Evolutionary conservation across 2,113 vertebrate species (phyloP).

Genomic region (Tachycineta bicolor): DNA sequence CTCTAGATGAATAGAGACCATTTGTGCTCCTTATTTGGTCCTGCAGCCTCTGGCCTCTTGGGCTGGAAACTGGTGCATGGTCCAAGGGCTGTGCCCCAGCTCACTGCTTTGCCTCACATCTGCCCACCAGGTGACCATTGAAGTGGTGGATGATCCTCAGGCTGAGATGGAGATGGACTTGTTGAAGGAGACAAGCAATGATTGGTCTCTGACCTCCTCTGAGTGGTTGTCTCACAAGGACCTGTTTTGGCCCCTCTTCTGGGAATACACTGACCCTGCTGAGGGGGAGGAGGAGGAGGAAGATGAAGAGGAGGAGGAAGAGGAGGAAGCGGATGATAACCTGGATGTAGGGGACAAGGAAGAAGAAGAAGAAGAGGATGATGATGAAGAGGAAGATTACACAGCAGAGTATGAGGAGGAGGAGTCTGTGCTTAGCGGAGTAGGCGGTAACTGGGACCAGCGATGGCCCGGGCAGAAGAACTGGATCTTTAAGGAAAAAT

Average conservation of each 20-base stretch:
- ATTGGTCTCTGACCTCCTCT: slow-evolving; percentile 80
- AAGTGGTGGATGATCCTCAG: slow-evolving; percentile 88
- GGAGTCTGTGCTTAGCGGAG: slow-evolving; percentile 82
- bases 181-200: slow-evolving; percentile 79
- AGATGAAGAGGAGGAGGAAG: slow-evolving; percentile 35
- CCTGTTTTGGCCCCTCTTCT: slow-evolving; percentile 91
- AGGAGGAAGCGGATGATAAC: slow-evolving; percentile 35
- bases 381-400: slow-evolving; percentile 77
- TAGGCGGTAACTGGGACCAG: slow-evolving; percentile 80
- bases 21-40: fast-evolving
- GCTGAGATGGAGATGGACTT: slow-evolving; percentile 89
- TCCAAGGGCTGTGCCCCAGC: not conserved
- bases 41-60: not conserved
- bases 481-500: slow-evolving; percentile 82
- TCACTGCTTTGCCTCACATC: not conserved
- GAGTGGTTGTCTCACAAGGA: slow-evolving; percentile 84
- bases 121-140: slow-evolving; percentile 84
- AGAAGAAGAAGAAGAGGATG: slow-evolving; percentile 52
- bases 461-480: slow-evolving; percentile 73
- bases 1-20: not conserved
- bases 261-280: slow-evolving; percentile 82
- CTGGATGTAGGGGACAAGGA: slow-evolving; percentile 36
- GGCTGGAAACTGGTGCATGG: not conserved
- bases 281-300: slow-evolving; percentile 70
- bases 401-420: slow-evolving; percentile 83